Percentiles rank a stretch among this genome's conserved stretches.
These are phyloP conservation scores for Sarcophaga variegata DNA, from an alignment of 2,888 invertebrate genomes.

Conservation along the genomic window DNA sequence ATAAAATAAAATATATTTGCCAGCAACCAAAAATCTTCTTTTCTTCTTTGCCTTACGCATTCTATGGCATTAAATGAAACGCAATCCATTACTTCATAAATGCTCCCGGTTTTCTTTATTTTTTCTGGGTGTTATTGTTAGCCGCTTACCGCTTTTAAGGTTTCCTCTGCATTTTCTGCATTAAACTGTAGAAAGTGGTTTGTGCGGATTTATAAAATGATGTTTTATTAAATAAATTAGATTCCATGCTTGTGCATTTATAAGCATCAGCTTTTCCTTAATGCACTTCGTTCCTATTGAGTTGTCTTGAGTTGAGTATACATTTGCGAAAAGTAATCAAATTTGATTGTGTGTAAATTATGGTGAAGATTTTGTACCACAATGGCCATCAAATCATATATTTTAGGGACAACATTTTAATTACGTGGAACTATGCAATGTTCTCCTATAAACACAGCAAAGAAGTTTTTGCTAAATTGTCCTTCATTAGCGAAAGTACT, in stretches of 20 bases:
- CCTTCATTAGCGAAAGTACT: too few species aligned
- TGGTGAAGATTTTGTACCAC: too few species aligned
- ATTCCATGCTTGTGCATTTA: neutral
- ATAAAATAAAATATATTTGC: constrained; percentile 25
- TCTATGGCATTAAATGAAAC: constrained; percentile 1
- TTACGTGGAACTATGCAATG: too few species aligned
- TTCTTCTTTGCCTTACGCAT: neutral
- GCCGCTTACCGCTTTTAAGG: neutral
- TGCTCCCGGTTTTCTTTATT: constrained; percentile 22
- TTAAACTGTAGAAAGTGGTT: constrained; percentile 20
- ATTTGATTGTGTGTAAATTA: too few species aligned
- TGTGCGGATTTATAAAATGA: constrained; percentile 19
- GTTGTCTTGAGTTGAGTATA: too few species aligned
- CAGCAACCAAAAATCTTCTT: constrained; percentile 24
- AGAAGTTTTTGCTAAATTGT: too few species aligned
- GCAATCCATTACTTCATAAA: constrained; percentile 59
- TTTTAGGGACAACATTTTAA: too few species aligned
- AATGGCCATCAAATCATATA: too few species aligned
- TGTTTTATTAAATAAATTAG: constrained; percentile 13
- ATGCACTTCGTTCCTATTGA: neutral
- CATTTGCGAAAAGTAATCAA: too few species aligned
- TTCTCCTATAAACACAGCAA: too few species aligned
- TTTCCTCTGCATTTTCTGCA: constrained; percentile 17
- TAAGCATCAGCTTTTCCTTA: constrained; percentile 3
- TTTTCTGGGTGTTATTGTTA: neutral